These are phyloP conservation scores for Adineta ricciae DNA, from an alignment of 2,888 invertebrate species.

Conservation along the genomic window DNA sequence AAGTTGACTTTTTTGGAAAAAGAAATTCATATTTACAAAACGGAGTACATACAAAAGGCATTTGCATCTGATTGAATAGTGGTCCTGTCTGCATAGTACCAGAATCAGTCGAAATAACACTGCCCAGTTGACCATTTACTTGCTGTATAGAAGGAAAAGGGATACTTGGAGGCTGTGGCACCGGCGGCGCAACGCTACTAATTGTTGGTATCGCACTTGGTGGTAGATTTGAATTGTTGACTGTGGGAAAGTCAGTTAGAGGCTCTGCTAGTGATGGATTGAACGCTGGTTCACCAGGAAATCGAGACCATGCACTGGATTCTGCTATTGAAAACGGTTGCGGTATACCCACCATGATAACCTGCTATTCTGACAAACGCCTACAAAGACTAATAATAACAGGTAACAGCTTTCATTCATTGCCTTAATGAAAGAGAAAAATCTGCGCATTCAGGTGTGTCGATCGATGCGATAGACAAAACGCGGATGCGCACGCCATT, in stretches of 20 bases:
- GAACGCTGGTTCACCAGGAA: background rate
- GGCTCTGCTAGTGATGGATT: background rate
- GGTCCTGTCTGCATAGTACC: background rate
- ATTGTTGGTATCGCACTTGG: background rate
- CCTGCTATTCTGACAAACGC: background rate
- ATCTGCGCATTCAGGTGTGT: background rate
- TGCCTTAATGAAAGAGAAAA: background rate
- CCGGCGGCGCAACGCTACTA: background rate
- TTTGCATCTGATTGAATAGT: background rate
- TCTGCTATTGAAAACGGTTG: background rate
- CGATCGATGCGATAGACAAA: background rate
- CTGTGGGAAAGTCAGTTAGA: background rate
- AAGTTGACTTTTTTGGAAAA: background rate
- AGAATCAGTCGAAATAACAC: background rate
- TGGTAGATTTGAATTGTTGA: background rate
- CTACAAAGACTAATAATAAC: background rate
- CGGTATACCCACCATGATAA: background rate
- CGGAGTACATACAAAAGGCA: background rate
- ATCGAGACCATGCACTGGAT: background rate
- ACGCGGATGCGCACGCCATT: background rate
- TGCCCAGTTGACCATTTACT: background rate
- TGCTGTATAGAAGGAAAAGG: background rate
- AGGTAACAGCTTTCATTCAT: background rate
- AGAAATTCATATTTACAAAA: background rate
- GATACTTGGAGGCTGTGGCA: background rate